Percentiles rank a stretch among this genome's conserved stretches.
Conservation (phyloP, 2,113 vertebrate species). For the Calonectris borealis region DNA sequence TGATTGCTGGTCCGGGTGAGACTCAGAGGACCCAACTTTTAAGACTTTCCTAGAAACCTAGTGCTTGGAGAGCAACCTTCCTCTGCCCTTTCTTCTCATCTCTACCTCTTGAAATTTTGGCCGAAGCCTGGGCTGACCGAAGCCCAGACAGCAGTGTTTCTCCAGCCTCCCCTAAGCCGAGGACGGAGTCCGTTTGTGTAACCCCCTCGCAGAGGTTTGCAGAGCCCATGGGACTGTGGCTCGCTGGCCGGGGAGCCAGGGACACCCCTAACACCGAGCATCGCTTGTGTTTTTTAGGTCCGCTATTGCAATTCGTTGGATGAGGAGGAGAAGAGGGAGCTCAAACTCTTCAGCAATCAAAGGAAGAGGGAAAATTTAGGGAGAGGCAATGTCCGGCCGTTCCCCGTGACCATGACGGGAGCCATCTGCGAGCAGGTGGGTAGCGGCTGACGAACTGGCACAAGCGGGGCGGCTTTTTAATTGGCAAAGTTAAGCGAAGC, state of each 20-base stretch:
- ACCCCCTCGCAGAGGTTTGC: background rate
- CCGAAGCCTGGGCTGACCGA: background rate
- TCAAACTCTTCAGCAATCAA: constrained; percentile 97
- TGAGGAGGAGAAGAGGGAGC: constrained; percentile 96
- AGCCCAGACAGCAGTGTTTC: background rate
- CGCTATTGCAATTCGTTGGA: constrained; percentile 96
- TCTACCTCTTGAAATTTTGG: background rate
- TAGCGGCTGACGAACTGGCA: background rate
- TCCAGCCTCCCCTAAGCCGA: background rate
- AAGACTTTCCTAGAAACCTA: background rate
- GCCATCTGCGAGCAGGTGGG: constrained; percentile 96
- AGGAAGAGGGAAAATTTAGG: constrained; percentile 95
- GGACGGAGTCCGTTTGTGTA: background rate
- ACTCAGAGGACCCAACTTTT: background rate
- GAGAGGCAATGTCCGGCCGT: constrained; percentile 91
- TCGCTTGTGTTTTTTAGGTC: constrained; percentile 74
- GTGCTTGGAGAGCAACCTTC: background rate
- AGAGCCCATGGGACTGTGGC: fast-evolving
- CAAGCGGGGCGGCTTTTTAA: background rate
- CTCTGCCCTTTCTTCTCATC: background rate
- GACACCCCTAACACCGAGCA: background rate
- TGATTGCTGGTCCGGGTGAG: background rate
- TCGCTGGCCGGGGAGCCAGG: fast-evolving
- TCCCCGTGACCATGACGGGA: constrained; percentile 96
- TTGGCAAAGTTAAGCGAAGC: background rate